Conservation (phyloP, 2,797 vertebrate species). For the Anabas testudineus region DNA sequence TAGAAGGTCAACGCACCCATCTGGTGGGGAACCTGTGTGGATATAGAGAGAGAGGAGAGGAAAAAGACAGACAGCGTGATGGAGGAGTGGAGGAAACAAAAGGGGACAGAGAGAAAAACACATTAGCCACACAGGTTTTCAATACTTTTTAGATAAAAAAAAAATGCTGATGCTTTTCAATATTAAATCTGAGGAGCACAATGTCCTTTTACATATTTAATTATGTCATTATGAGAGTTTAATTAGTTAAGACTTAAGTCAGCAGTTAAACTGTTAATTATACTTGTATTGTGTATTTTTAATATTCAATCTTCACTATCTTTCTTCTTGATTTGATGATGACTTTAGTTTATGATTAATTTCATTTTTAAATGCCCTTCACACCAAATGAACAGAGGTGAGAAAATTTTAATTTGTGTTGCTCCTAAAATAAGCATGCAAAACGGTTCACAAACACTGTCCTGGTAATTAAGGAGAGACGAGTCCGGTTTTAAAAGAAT, state of each 20-base stretch:
- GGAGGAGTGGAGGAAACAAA: slow-evolving; percentile 2
- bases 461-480: not conserved
- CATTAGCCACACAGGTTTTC: slow-evolving; percentile 24
- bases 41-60: slow-evolving; percentile 22
- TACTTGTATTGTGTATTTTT: not conserved
- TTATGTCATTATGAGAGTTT: too few relatives aligned
- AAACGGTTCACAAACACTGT: not conserved
- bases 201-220: not conserved
- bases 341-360: too few relatives aligned
- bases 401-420: not conserved
- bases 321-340: not conserved
- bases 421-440: not conserved
- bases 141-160: not conserved
- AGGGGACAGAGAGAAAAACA: slow-evolving; percentile 20
- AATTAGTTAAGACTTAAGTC: not conserved
- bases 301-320: not conserved
- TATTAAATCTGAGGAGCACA: not conserved
- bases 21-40: slow-evolving; percentile 92
- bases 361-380: too few relatives aligned
- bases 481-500: not conserved
- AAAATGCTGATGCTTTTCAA: not conserved
- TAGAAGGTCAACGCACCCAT: slow-evolving; percentile 96
- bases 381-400: not conserved
- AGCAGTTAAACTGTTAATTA: not conserved
- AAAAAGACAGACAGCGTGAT: slow-evolving; percentile 13